Evolutionary conservation across 2,113 vertebrate genomes (phyloP), one percentile per base, ranked within the genome.

Genomic region (Fregetta grallaria): DNA sequence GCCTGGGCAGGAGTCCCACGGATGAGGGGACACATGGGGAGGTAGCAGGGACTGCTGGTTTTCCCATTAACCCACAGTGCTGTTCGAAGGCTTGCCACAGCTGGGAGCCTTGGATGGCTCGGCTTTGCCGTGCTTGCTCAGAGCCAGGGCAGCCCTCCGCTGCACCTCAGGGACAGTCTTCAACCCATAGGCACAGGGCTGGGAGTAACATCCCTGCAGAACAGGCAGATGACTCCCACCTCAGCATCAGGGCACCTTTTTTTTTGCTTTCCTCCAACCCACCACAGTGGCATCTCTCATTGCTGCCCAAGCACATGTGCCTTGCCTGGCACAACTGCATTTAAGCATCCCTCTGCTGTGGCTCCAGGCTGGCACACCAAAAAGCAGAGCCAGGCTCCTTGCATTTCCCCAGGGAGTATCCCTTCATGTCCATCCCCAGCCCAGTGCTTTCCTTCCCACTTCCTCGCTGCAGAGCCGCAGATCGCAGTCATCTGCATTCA

Each of bases 131-230:
- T 11, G 21, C 58, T 5, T 0, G 0, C 47, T 44, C 3, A 1
- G 29, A 71, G 59, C 86, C 50, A 58, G 44, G 45, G 12, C 53
- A 77, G 47, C 50, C 16, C 25, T 65, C 16, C 11, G 20, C 23
- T 26, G 34, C 9, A 1, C 4, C 3, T 20, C 21, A 32, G 13
- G 12, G 29, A 13, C 17, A 15, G 17, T 23, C 15, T 66, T 17
- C 44, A 44, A 0, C 32, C n/a, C 0, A 0, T 20, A 27, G 18
- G 32, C 62, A 4, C 0, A 0, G 10, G 13, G 4, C 44, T 73
- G 29, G 3, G 22, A 3, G 21, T 32, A 52, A 23, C 10, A 38
- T 42, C 29, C 42, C 29, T 66, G 56, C 53, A 53, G 78, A 93
- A 78, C 0, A 2, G 30, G 30, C 40, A 14, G 27, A 9, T 59